Percentiles rank a stretch among this genome's conserved stretches.
Conservation (phyloP, 1,140 invertebrate species). For the Phocides pigmalion region DNA sequence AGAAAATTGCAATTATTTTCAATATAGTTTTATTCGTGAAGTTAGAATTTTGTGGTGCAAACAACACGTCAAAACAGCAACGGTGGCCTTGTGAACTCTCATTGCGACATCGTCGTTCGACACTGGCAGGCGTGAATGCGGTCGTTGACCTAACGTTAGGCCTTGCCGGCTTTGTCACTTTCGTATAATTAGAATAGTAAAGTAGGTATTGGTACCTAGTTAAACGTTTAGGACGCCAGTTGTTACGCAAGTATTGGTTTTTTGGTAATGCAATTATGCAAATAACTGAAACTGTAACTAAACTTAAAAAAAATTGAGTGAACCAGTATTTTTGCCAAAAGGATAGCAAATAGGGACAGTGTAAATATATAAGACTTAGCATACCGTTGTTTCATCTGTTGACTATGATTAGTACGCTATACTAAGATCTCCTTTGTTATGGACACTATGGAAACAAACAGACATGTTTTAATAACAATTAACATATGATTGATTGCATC, state of each 20-base stretch:
- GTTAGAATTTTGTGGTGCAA: conserved; percentile 29
- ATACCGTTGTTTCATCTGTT: no score
- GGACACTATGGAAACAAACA: no score
- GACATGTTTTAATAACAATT: no score
- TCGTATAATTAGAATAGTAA: conserved; percentile 35
- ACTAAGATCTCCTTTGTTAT: no score
- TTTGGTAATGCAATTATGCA: conserved; percentile 10
- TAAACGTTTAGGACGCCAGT: neutral
- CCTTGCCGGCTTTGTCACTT: conserved; percentile 44
- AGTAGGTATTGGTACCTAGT: conserved; percentile 7
- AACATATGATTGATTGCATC: no score
- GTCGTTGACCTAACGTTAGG: conserved; percentile 49
- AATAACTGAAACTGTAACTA: neutral
- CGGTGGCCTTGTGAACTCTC: conserved; percentile 51
- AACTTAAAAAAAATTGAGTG: neutral
- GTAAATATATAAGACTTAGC: no score
- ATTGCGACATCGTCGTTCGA: conserved; percentile 50
- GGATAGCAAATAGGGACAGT: no score
- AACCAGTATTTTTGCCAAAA: neutral
- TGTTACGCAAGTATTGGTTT: conserved; percentile 6
- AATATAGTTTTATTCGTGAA: neutral
- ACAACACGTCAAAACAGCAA: conserved; percentile 44
- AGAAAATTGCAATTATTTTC: no score
- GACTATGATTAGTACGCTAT: no score
- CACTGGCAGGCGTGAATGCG: conserved; percentile 43